Conservation (phyloP, 2,888 invertebrate species). For the Scaeva pyrastri region DNA sequence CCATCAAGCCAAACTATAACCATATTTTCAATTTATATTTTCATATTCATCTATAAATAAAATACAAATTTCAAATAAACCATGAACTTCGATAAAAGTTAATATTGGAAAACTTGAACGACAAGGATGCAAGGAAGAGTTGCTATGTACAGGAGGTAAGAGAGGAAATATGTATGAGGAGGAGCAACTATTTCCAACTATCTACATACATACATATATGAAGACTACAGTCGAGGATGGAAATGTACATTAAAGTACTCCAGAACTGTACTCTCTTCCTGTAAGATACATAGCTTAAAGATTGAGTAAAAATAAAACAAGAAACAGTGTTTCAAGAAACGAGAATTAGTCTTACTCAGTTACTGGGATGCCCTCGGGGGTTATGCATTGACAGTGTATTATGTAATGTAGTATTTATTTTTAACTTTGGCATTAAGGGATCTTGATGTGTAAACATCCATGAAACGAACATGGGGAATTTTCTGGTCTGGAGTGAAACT, state of each 20-base stretch:
- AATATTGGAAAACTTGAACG: constrained; percentile 72
- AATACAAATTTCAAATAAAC: constrained; percentile 64
- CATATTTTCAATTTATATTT: constrained; percentile 74
- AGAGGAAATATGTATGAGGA: not conserved
- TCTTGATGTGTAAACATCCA: too few species aligned
- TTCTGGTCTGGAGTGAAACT: too few species aligned
- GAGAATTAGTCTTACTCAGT: constrained; percentile 45
- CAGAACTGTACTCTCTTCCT: constrained; percentile 6
- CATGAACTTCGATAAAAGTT: constrained; percentile 74
- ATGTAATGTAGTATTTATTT: too few species aligned
- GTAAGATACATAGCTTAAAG: constrained; percentile 46
- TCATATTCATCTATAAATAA: constrained; percentile 50
- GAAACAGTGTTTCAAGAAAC: constrained; percentile 44
- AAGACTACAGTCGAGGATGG: not conserved
- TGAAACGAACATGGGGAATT: too few species aligned
- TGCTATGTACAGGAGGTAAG: constrained; percentile 10
- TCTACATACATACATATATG: too few species aligned
- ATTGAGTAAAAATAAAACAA: constrained; percentile 45
- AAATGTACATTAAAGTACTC: constrained; percentile 9
- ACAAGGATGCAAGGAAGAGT: constrained; percentile 48
- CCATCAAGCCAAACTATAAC: constrained; percentile 54
- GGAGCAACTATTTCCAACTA: not conserved
- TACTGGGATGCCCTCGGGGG: constrained; percentile 46
- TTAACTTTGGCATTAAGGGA: too few species aligned
- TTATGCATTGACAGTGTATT: not conserved